Conservation (phyloP, 2,888 invertebrate genomes). For the Drosophila anomelani region DNA sequence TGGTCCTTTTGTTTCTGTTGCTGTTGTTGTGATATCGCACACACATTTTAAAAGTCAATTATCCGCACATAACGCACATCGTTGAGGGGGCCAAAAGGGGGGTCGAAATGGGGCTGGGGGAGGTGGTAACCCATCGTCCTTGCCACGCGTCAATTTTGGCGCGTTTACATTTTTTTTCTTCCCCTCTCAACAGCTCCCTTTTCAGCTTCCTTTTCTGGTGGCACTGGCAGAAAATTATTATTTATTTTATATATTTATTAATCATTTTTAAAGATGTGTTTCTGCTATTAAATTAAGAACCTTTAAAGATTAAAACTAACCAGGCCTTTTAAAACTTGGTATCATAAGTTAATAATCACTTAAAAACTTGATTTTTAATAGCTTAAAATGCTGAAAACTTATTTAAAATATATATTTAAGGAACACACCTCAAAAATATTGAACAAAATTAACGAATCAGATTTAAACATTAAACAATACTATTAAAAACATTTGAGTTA, state of each 20-base stretch:
- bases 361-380: background rate
- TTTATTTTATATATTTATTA: background rate
- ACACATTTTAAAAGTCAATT: slow-evolving; percentile 80
- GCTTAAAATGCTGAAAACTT: too few relatives aligned
- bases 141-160: slow-evolving; percentile 74
- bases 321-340: background rate
- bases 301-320: background rate
- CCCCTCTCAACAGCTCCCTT: slow-evolving; percentile 1
- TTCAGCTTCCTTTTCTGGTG: slow-evolving; percentile 35
- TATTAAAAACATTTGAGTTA: background rate
- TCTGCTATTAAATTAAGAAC: rapidly evolving
- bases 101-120: background rate
- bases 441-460: background rate
- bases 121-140: slow-evolving; percentile 32
- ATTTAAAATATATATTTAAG: background rate
- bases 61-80: slow-evolving; percentile 80
- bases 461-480: background rate
- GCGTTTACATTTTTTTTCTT: slow-evolving; percentile 51
- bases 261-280: background rate
- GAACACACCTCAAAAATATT: background rate
- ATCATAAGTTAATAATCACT: too few relatives aligned
- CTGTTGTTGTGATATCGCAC: slow-evolving; percentile 73
- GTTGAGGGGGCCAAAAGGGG: slow-evolving; percentile 47
- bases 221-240: slow-evolving; percentile 3
- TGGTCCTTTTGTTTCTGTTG: slow-evolving; percentile 26